phyloP scores from a whole-genome alignment of 2,888 invertebrate species.

The Aspidapion aeneum region DNA sequence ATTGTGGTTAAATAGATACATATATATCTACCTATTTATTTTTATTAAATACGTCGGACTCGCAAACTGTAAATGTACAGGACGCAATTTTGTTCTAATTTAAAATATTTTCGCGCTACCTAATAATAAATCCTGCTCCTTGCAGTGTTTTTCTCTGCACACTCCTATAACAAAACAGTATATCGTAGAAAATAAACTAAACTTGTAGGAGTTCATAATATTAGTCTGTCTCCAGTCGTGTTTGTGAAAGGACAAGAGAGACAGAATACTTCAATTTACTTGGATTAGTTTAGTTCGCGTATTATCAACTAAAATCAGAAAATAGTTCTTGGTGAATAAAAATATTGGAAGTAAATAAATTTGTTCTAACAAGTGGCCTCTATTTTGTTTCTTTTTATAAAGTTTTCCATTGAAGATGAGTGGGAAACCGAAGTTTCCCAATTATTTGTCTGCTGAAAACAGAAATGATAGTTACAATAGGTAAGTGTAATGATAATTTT shows the following conservation, averaged over 20 bases:
- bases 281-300: not conserved
- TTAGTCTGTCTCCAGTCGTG: not conserved
- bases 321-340: not conserved
- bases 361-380: not conserved
- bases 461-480: slow-evolving; percentile 19
- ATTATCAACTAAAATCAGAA: too few species aligned
- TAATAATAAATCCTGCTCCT: not conserved
- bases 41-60: too few species aligned
- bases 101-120: not conserved
- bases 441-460: slow-evolving; percentile 13
- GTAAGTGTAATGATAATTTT: too few species aligned
- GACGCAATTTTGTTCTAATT: not conserved
- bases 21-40: too few species aligned
- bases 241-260: not conserved
- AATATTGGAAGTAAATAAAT: not conserved
- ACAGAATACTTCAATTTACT: not conserved
- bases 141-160: not conserved
- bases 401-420: slow-evolving; percentile 19
- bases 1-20: too few species aligned
- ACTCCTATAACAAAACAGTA: not conserved
- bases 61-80: not conserved
- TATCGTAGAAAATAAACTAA: not conserved
- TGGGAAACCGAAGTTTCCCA: slow-evolving; percentile 9
- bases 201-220: not conserved
- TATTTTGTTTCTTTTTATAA: not conserved